Evolutionary conservation across 2,797 vertebrate species (phyloP), one percentile per base, ranked within the genome.

Genomic region (Spinus pinus): DNA sequence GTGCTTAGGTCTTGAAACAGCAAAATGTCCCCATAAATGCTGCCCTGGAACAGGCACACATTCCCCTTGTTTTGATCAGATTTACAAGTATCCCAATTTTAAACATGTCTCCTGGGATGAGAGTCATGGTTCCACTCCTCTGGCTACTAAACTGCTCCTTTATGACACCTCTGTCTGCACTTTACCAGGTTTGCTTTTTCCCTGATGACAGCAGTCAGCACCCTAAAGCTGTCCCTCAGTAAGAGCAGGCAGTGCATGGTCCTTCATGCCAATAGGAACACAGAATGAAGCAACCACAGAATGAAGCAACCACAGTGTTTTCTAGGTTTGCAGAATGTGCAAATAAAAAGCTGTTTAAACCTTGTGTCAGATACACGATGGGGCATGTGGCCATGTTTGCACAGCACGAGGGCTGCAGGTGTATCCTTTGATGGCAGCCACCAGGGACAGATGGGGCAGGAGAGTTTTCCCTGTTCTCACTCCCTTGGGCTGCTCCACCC

Each of bases 401-500:
- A 37, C 8, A 60, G 27, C 19, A 10, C 1, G 1, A 70, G 28
- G 39, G 12, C 30, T 56, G 27, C 33, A 53, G 27, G 10, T 67
- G 14, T 37, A 2, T n/a, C 37, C 17, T 67, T 67, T 39, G 19
- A 30, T 30, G 66, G 24, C 1, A 31, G 18, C 28, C 79, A 42
- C 31, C 21, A 70, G n/a, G 30, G n/a, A 87, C 30, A 85, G 30
- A 72, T 5, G 21, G 64, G 50, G 37, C 72, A 64, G 0, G 27
- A 35, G 15, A 21, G 13, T 28, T 74, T 74, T 67, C 30, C 31
- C 37, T 37, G 4, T 16, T 74, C 46, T 86, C 16, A 3, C 41
- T 54, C 17, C 6, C 15, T 10, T 1, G 1, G 31, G 17, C 19
- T 65, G 15, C 15, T 17, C 12, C 0, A 4, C 2, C 7, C 19